A percentile compares a stretch with the other conserved stretches of the same genome.
These are phyloP conservation scores for Fistularia tabacaria DNA, from an alignment of 2,797 vertebrate species.

Conservation along the genomic window DNA sequence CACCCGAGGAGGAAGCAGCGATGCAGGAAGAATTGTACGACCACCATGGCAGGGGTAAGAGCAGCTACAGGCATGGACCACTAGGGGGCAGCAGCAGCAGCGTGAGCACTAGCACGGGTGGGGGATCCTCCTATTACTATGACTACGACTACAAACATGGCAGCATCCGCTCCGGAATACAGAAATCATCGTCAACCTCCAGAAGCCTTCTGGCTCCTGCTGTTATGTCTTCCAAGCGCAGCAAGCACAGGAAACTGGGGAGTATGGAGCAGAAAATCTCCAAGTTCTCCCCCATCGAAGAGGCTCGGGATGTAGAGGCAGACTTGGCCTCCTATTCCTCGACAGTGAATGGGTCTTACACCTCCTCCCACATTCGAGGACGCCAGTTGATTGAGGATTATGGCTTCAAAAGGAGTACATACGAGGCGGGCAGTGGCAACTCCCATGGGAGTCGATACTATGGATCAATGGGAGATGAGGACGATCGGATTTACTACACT, in stretches of 20 bases:
- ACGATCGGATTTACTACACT: constrained; percentile 82
- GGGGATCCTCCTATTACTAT: constrained; percentile 85
- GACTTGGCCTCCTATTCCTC: constrained; percentile 89
- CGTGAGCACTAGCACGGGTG: constrained; percentile 72
- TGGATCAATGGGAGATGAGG: constrained; percentile 77
- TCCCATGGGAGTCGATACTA: constrained; percentile 84
- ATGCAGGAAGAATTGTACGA: constrained; percentile 93
- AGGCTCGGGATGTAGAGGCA: constrained; percentile 95
- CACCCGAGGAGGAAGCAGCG: constrained; percentile 87
- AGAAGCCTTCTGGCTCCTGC: constrained; percentile 89
- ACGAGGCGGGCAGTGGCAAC: constrained; percentile 66
- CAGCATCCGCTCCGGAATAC: constrained; percentile 67
- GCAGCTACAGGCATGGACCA: constrained; percentile 87
- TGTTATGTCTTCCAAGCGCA: constrained; percentile 90
- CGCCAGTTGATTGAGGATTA: constrained; percentile 74
- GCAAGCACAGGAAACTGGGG: constrained; percentile 93
- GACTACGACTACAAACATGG: constrained; percentile 84
- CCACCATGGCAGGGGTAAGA: constrained; percentile 87
- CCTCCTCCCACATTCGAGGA: constrained; percentile 63
- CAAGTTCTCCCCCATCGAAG: constrained; percentile 98
- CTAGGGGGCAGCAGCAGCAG: constrained; percentile 79
- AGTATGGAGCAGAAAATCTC: constrained; percentile 98
- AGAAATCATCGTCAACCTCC: constrained; percentile 81
- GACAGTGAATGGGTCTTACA: constrained; percentile 65
- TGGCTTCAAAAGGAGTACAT: constrained; percentile 65